These are phyloP conservation scores for Mythimna pallens DNA, from an alignment of 2,888 invertebrate species.

Conservation along the genomic window DNA sequence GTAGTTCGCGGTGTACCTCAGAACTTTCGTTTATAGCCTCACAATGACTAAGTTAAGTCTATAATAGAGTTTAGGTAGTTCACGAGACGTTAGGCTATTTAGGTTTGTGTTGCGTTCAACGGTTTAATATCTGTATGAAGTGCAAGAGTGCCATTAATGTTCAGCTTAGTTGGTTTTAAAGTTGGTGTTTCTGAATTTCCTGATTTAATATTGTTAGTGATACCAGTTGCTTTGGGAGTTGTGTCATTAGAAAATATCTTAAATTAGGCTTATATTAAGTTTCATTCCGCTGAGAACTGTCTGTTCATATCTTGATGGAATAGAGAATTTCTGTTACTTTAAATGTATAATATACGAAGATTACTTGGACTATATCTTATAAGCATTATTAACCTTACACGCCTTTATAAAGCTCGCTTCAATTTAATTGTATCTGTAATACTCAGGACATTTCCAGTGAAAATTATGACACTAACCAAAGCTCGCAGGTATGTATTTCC, in stretches of 20 bases:
- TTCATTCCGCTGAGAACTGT: background rate
- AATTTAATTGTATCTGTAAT: too few relatives aligned
- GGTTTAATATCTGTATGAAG: slow-evolving; percentile 27
- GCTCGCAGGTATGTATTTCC: slow-evolving; percentile 13
- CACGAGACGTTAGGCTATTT: slow-evolving; percentile 37
- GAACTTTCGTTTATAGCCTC: slow-evolving; percentile 53
- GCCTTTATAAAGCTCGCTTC: background rate
- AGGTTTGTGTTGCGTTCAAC: slow-evolving; percentile 47
- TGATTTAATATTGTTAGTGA: slow-evolving; percentile 4
- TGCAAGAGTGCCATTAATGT: slow-evolving; percentile 17
- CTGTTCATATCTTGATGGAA: background rate
- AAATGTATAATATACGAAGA: background rate
- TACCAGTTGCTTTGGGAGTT: background rate
- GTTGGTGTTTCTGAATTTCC: slow-evolving; percentile 5
- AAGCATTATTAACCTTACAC: background rate
- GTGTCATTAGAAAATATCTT: background rate
- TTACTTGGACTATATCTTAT: background rate
- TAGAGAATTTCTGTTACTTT: background rate
- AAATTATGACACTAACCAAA: background rate
- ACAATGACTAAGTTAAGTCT: slow-evolving; percentile 29
- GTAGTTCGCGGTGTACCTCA: slow-evolving; percentile 40
- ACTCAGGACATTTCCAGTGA: background rate
- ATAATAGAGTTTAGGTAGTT: slow-evolving; percentile 38
- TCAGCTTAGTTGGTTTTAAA: slow-evolving; percentile 17
- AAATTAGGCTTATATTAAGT: background rate